phyloP scores from a whole-genome alignment of 2,113 vertebrate genomes.

The Leucosticte australis region DNA sequence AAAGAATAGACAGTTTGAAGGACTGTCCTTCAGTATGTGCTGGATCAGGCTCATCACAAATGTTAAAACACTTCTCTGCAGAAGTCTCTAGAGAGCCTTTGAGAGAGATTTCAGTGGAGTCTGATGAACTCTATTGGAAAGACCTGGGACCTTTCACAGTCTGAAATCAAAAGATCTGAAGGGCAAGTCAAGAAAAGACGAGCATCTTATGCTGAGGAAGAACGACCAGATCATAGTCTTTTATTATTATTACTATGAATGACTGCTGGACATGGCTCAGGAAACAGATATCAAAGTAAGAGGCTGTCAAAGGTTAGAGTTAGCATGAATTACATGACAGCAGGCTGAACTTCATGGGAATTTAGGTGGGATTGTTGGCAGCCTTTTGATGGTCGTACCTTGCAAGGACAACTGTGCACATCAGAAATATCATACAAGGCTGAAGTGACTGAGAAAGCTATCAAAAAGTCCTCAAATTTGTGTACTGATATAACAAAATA shows the following conservation, averaged over 20 bases:
- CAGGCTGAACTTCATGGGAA: not conserved
- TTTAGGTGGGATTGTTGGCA: not conserved
- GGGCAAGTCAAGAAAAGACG: not conserved
- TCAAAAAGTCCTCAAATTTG: rapidly evolving
- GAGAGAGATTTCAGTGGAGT: not conserved
- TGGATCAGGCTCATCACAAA: not conserved
- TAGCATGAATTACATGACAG: not conserved
- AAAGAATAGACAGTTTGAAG: not conserved
- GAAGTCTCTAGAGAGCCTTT: not conserved
- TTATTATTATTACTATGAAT: not conserved
- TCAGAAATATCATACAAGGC: not conserved
- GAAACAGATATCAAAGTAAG: not conserved
- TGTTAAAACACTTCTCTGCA: not conserved
- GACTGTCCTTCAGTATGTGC: not conserved
- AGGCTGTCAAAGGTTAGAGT: not conserved
- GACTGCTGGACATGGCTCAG: not conserved
- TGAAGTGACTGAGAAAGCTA: not conserved
- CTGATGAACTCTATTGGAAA: not conserved
- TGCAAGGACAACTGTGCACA: not conserved
- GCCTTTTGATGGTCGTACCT: not conserved
- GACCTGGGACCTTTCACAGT: not conserved
- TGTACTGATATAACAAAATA: not conserved
- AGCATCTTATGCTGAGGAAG: not conserved
- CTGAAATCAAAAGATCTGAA: not conserved
- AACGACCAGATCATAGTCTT: not conserved